Conservation (phyloP, 1,140 invertebrate genomes). For the Tetraneura akinire region DNA sequence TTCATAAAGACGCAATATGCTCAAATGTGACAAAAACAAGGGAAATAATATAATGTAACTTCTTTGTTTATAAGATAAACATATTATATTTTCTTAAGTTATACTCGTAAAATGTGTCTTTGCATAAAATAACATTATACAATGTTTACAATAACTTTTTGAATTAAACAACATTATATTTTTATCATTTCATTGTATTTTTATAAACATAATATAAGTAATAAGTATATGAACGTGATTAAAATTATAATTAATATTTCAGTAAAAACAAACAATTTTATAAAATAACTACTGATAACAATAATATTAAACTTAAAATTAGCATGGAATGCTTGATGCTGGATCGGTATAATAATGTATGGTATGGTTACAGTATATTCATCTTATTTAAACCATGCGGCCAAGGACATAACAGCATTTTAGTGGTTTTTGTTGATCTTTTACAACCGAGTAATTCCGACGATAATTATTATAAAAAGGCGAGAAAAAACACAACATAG, state of each 20-base stretch:
- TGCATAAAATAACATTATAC: too few species aligned
- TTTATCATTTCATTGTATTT: too few species aligned
- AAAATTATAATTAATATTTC: too few species aligned
- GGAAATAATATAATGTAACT: neutral
- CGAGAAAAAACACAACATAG: conserved; percentile 7
- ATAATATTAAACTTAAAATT: too few species aligned
- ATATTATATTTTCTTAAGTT: neutral
- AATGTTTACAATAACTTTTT: too few species aligned
- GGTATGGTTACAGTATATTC: neutral
- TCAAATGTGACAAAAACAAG: neutral
- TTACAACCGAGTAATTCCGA: conserved; percentile 13
- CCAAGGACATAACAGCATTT: neutral
- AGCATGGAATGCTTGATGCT: too few species aligned
- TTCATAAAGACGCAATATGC: neutral
- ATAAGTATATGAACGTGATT: too few species aligned
- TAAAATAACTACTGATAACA: too few species aligned
- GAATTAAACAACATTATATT: too few species aligned
- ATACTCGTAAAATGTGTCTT: neutral
- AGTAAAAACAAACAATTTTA: too few species aligned
- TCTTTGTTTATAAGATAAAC: neutral
- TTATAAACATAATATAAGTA: too few species aligned
- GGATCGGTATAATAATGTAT: too few species aligned
- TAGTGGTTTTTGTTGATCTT: neutral
- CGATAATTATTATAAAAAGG: conserved; percentile 33
- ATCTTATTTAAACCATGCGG: neutral